Base-by-base conservation (phyloP, 1,140 invertebrate genomes). In the Drosophila yakuba region DNA sequence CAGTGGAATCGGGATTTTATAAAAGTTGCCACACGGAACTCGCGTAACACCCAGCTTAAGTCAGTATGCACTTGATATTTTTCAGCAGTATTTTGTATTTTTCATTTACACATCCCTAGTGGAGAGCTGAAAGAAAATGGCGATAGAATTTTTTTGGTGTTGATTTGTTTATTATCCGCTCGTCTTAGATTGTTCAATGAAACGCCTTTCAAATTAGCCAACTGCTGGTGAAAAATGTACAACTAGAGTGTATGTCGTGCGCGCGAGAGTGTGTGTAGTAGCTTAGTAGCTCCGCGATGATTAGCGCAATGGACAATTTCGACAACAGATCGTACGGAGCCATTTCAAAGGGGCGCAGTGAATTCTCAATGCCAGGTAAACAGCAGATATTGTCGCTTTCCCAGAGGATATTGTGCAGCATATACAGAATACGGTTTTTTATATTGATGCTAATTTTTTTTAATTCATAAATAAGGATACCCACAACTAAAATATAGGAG, bases 341-440 rank as follows among this genome's bases (percentile, higher is more conserved):
- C 69, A 91, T 91, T 52, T 91, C 89, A 41, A 91, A 91, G 73
- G 84, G 91, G 64, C 84, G 90, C 64, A 91, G 84, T 81, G 91
- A 91, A 78, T 92, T 92, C 74, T 83, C 85, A 52, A 92, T 86
- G 84, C 91, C 85, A 92, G 91, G 91, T 92, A 90, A 90, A 71
- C 64, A 67, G 10, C 44, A 51, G 1, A 14, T 11, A 32, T 8
- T 32, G 10, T 20, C 25, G 48, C n/a, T 10, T 20, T 20, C 4
- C 20, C 20, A 4, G 11, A 28, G 23, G 11, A 38, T 32, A 48
- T n/a, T 14, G 36, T 4, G 11, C 11, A 38, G n/a, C 12, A 48
- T n/a, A 8, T 8, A 32, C 28, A 32, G 28, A 32, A 32, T 32
- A 32, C 28, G 28, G 2, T 8, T 32, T 1, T 32, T 32, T 32